Base-by-base conservation (phyloP, 2,888 invertebrate species). In the Rotaria magnacalcarata region DNA sequence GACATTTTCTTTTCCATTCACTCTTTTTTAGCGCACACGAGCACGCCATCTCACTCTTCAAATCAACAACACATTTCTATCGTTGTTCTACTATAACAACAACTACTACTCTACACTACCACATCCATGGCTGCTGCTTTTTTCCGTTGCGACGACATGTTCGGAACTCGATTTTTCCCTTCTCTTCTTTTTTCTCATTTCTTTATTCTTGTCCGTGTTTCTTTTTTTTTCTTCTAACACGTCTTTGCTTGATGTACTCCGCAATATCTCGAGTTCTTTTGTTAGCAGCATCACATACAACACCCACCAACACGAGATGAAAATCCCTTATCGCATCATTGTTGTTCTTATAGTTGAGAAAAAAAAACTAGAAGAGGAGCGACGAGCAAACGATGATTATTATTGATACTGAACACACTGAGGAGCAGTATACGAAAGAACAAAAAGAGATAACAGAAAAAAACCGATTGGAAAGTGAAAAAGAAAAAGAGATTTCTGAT, bases 281-380 rank as follows among this genome's bases (percentile, higher is more conserved):
- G 58, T 60, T 27, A 27, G 58, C 14, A 60, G 27, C 58, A 60
- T 60, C 58, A 60, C 58, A 60, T 60, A 60, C n/a, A 60, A 60
- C 58, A 60, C 58, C 58, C 58, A 19, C n/a, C 58, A 60, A 60
- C 58, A 60, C 52, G 14, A 60, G 58, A 60, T 60, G 58, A 60
- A 60, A 60, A 60, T 60, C 58, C n/a, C 58, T 60, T 60, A 60
- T 60, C 58, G 27, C 58, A 60, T 60, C 58, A 60, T 60, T 27
- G 58, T 60, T n/a, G 27, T 60, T n/a, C 27, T 27, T 8, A 60
- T 60, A 60, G n/a, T 60, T 60, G n/a, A 60, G 14, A 10, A 27
- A 60, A 34, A 34, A 60, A 27, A 27, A 60, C 58, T 11, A 27
- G 58, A 60, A 60, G 58, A 60, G n/a, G n/a, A 60, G n/a, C 11